Base-by-base conservation (phyloP, 2,113 vertebrate genomes). In the Bambusicola thoracicus region DNA sequence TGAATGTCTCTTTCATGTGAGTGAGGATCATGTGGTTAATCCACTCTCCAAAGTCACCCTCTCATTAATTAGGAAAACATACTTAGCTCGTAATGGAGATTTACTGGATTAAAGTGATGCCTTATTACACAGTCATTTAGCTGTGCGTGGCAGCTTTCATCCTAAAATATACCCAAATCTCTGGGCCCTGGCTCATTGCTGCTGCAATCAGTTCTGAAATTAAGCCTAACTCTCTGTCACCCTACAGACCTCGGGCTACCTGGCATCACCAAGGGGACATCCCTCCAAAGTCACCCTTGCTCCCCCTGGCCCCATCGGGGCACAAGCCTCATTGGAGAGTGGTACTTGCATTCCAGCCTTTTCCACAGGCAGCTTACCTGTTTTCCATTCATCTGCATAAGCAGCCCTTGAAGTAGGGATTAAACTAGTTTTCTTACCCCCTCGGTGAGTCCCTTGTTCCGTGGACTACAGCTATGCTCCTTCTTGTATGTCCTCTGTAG, bases 41-140 rank as follows among this genome's bases (percentile, higher is more conserved):
- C 58, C 63, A 58, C 84, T 46, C 67, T 93, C 75, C 44, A 77
- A 82, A 94, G 84, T 80, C 67, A 89, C 32, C 46, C 55, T 48
- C 44, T 4, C 22, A 24, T 59, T 93, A 92, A 96, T 94, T 92
- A 87, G 53, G 91, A 58, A 66, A 83, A 49, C 36, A 40, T 77
- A 30, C 56, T 92, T 90, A 90, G 27, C 66, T 40, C 29, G 3
- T 94, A 89, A 93, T 91, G 67, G 87, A 51, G 87, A 87, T 51
- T 87, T 93, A 95, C 94, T 92, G 78, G 77, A 89, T 94, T 89
- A 89, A 89, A 92, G 55, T 7, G 55, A 63, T 91, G 84, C 53
- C 59, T 81, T 89, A 86, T 73, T 95, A 89, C 53, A 11, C 48
- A 59, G 84, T 78, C 53, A 61, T 72, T 94, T 72, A 38, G 55